Evolutionary conservation across 2,888 invertebrate species (phyloP), one percentile per base, ranked within the genome.

Genomic region (Beris chalybata): DNA sequence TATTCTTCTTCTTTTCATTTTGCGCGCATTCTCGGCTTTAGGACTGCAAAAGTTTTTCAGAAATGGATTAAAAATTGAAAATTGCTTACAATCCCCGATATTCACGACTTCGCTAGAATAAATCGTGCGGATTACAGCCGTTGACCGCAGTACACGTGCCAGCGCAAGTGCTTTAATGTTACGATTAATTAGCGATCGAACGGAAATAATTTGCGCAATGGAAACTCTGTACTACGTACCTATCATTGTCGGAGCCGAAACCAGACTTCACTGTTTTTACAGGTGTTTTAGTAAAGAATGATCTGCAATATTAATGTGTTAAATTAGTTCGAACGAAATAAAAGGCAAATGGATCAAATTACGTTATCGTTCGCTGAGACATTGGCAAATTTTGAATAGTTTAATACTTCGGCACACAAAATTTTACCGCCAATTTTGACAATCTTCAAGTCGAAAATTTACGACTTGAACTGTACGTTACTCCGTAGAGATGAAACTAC

Each of bases 221-320:
- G 5, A 4, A 30, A n/a, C 63, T 12, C 68, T 22, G 22, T 22
- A 22, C 22, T 22, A 22, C 22, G 22, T 22, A 70, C 61, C 64
- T 61, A 71, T 73, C 72, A 47, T 69, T 71, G 32, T 73, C 71
- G 56, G 72, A 69, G n/a, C 55, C 58, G 22, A 11, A 48, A 22
- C 30, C 67, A 22, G 66, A 65, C 13, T 71, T 64, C 30, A 73
- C 56, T 48, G 71, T 44, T 15, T 66, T 70, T 9, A 65, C 66
- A 12, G 76, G 71, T 22, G 75, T 70, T 74, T 74, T 78, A 53
- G 75, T 74, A 71, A 83, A 83, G 71, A 82, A 83, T 43, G 82
- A 81, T 63, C 82, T 83, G 69, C 38, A 71, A 70, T 44, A 63
- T 47, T 9, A 31, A 4, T 4, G 15, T 15, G 30, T 12, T 43